Evolutionary conservation across 2,113 vertebrate species (phyloP).

Genomic region (Psophia crepitans): DNA sequence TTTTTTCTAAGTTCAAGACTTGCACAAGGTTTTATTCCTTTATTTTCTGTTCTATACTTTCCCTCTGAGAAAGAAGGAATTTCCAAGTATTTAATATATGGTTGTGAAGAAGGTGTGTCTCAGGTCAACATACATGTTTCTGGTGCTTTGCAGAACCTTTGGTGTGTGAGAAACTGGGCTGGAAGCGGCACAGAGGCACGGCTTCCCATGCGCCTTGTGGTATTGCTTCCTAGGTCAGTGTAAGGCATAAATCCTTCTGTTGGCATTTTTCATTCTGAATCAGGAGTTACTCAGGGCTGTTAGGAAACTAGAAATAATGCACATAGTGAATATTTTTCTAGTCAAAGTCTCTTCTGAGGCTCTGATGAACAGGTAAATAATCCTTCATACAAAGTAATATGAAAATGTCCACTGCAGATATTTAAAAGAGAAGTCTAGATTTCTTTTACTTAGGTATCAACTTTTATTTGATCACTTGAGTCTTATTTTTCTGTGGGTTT

Average conservation of each 20-base stretch:
- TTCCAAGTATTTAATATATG: not conserved
- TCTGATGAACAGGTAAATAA: not conserved
- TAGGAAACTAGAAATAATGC: not conserved
- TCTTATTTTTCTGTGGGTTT: not conserved
- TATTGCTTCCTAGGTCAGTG: not conserved
- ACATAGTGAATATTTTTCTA: not conserved
- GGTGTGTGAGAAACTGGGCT: not conserved
- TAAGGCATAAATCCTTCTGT: not conserved
- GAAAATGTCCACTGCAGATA: not conserved
- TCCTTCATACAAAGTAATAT: not conserved
- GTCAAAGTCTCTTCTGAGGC: not conserved
- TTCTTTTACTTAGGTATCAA: not conserved
- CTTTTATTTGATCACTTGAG: not conserved
- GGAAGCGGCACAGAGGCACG: not conserved
- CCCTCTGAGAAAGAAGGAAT: not conserved
- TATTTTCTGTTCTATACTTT: not conserved
- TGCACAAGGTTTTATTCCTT: not conserved
- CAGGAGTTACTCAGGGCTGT: not conserved
- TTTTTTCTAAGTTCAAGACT: not conserved
- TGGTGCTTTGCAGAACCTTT: not conserved
- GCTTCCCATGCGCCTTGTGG: not conserved
- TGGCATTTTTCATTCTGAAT: not conserved
- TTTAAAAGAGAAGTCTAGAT: not conserved
- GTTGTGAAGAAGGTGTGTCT: not conserved
- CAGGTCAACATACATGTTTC: rapidly evolving